Evolutionary conservation across 2,888 invertebrate species (phyloP).

Genomic region (Cosmia pyralina): DNA sequence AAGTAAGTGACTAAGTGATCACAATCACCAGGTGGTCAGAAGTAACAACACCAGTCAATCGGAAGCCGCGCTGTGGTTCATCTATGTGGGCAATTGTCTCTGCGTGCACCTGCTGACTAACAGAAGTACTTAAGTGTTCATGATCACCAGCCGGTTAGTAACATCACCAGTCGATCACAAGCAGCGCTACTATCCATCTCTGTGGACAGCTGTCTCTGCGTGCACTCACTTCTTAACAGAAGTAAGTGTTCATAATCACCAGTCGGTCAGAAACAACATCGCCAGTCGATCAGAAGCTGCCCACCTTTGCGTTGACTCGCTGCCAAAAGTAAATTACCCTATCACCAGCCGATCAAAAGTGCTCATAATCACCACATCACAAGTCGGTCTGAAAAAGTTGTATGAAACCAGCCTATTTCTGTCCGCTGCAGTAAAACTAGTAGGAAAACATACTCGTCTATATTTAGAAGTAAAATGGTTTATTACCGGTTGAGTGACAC

Average conservation of each 20-base stretch:
- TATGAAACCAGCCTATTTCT: neutral
- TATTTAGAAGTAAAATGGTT: slow-evolving; percentile 13
- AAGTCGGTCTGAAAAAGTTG: neutral
- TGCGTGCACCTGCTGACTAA: slow-evolving; percentile 96
- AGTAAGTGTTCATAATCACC: slow-evolving; percentile 83
- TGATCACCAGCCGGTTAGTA: slow-evolving; percentile 81
- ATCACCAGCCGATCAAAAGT: slow-evolving; percentile 64
- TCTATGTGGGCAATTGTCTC: slow-evolving; percentile 98
- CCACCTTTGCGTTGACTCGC: slow-evolving; percentile 92
- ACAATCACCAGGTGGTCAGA: slow-evolving; percentile 81
- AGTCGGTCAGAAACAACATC: slow-evolving; percentile 74
- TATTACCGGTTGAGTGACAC: slow-evolving; percentile 22
- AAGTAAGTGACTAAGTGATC: slow-evolving; percentile 93
- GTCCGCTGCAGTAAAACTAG: neutral
- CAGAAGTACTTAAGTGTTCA: slow-evolving; percentile 90
- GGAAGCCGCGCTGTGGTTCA: slow-evolving; percentile 86
- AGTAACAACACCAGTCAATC: slow-evolving; percentile 91
- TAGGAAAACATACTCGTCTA: neutral
- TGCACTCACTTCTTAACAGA: slow-evolving; percentile 95
- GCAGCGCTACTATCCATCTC: slow-evolving; percentile 98
- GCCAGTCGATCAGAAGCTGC: slow-evolving; percentile 91
- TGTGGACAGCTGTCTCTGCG: slow-evolving; percentile 97
- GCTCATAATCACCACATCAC: neutral
- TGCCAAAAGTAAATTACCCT: slow-evolving; percentile 92
- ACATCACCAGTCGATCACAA: slow-evolving; percentile 93